Conservation (phyloP, 2,113 vertebrate genomes). For the Upupa epops region DNA sequence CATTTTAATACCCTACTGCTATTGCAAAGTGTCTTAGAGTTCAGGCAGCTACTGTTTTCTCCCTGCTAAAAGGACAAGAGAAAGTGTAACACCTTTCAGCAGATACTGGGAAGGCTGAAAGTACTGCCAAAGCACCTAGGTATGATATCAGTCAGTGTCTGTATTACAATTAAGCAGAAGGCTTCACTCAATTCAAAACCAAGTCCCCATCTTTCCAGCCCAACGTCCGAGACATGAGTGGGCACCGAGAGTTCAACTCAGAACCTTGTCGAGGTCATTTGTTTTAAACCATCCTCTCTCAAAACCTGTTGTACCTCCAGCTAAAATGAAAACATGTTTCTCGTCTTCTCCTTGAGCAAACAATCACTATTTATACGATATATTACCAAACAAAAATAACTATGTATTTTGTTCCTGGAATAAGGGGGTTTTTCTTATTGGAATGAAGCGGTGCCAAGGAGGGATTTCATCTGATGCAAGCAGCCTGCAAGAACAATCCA, state of each 20-base stretch:
- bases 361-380: not conserved
- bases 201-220: not conserved
- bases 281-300: not conserved
- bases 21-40: not conserved
- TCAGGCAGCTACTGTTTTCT: not conserved
- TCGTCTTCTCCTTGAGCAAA: slow-evolving; percentile 7
- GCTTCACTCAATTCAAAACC: not conserved
- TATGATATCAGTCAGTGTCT: not conserved
- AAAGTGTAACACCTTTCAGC: not conserved
- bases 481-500: not conserved
- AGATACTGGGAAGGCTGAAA: not conserved
- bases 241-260: not conserved
- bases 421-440: not conserved
- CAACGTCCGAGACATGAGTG: not conserved
- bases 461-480: slow-evolving; percentile 42
- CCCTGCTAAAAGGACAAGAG: not conserved
- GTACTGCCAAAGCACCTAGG: not conserved
- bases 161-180: not conserved
- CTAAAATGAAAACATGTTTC: slow-evolving; percentile 30
- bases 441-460: slow-evolving; percentile 39
- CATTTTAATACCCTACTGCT: not conserved
- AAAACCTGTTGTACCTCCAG: not conserved
- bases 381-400: slow-evolving; percentile 9
- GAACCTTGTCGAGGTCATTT: not conserved
- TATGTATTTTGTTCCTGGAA: slow-evolving; percentile 10